Evolutionary conservation across 2,888 invertebrate species (phyloP).

Genomic region (Rambutsinella grinnellia): DNA sequence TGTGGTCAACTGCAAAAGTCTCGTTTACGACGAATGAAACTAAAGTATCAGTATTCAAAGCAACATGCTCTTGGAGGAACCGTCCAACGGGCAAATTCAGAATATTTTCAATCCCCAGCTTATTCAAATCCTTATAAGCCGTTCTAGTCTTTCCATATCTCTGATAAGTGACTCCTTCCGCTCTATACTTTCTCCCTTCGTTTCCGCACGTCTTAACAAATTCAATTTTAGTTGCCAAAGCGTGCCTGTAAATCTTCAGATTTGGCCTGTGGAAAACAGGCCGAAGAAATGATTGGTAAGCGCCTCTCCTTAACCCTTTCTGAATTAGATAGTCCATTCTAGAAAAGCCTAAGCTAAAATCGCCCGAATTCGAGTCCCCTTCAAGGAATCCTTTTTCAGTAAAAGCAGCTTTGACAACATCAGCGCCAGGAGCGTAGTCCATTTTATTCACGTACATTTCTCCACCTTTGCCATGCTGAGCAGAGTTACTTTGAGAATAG

Average conservation of each 20-base stretch:
- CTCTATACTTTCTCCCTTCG: neutral
- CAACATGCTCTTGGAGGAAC: constrained; percentile 46
- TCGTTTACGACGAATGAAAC: constrained; percentile 33
- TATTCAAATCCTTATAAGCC: constrained; percentile 22
- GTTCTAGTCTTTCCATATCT: constrained; percentile 26
- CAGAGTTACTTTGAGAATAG: constrained; percentile 15
- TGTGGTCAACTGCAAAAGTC: constrained; percentile 28
- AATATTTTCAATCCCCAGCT: constrained; percentile 23
- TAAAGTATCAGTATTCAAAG: neutral
- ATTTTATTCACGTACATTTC: constrained; percentile 45
- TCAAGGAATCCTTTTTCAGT: constrained; percentile 25
- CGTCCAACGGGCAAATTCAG: constrained; percentile 52
- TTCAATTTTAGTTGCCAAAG: neutral
- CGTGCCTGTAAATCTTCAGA: neutral
- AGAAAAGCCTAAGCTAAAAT: neutral
- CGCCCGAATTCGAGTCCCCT: constrained; percentile 41
- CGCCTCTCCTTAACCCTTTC: neutral
- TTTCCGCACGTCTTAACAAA: neutral
- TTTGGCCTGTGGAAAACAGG: neutral
- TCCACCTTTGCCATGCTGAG: constrained; percentile 28
- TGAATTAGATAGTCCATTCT: neutral
- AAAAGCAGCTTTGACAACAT: constrained; percentile 21
- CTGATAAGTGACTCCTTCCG: constrained; percentile 49
- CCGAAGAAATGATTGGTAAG: neutral
- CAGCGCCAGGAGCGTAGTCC: constrained; percentile 25